Conservation (phyloP, 2,888 invertebrate genomes). For the Molanna angustata region DNA sequence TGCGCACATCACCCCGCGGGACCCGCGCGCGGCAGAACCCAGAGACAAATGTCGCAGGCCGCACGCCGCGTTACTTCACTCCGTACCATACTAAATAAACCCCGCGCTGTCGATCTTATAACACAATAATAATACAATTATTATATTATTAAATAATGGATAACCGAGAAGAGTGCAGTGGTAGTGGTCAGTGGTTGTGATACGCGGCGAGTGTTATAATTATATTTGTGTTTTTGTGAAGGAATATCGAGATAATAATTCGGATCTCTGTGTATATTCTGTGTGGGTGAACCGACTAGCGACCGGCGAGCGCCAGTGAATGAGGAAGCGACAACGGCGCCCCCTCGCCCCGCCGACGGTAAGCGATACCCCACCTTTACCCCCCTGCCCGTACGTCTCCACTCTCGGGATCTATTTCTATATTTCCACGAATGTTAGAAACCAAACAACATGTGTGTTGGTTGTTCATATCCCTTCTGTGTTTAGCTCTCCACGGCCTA, state of each 20-base stretch:
- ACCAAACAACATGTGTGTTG: conserved; percentile 32
- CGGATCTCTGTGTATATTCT: conserved; percentile 13
- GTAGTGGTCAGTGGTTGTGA: not conserved
- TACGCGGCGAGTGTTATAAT: not conserved
- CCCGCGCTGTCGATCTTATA: not conserved
- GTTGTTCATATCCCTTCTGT: no score
- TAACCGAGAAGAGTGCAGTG: conserved; percentile 1
- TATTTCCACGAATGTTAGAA: conserved; percentile 13
- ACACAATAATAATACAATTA: not conserved
- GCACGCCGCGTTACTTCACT: conserved; percentile 28
- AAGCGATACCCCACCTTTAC: no score
- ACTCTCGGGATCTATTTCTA: conserved; percentile 17
- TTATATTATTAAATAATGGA: no score
- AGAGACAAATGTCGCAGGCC: conserved; percentile 42
- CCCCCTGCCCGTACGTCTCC: no score
- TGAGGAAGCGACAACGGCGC: conserved; percentile 13
- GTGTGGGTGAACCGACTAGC: conserved; percentile 14
- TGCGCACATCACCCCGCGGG: conserved; percentile 37
- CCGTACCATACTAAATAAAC: not conserved
- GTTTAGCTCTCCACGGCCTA: no score
- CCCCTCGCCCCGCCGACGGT: conserved; percentile 36
- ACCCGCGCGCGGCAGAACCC: conserved; percentile 44
- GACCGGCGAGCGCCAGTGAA: no score
- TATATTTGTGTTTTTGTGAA: conserved; percentile 10
- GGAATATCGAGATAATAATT: conserved; percentile 11